phyloP scores from a whole-genome alignment of 2,113 vertebrate species.

The Colius striatus region DNA sequence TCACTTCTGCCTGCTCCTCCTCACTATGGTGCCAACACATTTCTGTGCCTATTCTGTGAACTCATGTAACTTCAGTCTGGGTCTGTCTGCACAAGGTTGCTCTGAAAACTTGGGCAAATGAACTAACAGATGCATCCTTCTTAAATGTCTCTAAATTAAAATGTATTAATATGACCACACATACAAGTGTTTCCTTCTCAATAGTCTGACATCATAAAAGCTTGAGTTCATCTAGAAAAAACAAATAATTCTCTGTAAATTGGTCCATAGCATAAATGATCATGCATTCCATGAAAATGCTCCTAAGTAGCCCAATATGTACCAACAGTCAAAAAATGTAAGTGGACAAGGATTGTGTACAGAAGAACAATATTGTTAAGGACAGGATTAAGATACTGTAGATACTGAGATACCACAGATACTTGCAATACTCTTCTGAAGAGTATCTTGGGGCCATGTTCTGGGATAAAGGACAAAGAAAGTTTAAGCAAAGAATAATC shows the following conservation, averaged over 20 bases:
- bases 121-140: neutral
- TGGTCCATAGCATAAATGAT: neutral
- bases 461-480: neutral
- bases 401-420: neutral
- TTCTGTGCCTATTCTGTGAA: neutral
- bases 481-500: neutral
- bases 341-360: neutral
- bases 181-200: neutral
- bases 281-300: neutral
- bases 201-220: neutral
- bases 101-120: neutral
- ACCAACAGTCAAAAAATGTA: neutral
- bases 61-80: neutral
- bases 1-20: neutral
- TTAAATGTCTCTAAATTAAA: neutral
- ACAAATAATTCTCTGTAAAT: neutral
- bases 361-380: neutral
- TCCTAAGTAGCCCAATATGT: neutral
- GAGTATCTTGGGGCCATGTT: neutral
- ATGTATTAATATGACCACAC: neutral
- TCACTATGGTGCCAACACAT: neutral
- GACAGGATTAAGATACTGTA: neutral
- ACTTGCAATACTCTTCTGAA: neutral
- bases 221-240: neutral
- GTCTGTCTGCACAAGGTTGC: neutral